Evolutionary conservation across 2,888 invertebrate genomes (phyloP), one percentile per base, ranked within the genome.

Genomic region (Platynereis dumerilii): DNA sequence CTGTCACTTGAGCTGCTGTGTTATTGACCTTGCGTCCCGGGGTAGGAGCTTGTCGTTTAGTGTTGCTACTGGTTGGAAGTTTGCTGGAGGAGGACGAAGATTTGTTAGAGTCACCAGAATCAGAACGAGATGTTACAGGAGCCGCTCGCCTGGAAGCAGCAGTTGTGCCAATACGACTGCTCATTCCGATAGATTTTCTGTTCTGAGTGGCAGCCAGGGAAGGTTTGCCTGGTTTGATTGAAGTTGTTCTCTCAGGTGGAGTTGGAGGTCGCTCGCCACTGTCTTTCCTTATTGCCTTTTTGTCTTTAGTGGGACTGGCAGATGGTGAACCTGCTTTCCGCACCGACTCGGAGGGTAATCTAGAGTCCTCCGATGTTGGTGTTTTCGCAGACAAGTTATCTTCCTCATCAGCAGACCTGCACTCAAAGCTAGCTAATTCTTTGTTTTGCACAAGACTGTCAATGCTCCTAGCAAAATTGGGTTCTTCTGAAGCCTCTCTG

Each of bases 401-500:
- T 5, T 63, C 66, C 5, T 53, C 61, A 60, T 66, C 59, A 24
- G 53, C 62, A 5, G 60, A 42, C 15, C 48, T 44, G 10, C 15
- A 10, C 15, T 66, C 68, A 28, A 27, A 58, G 28, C 42, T 39
- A 2, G 63, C 54, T 12, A 69, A 34, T 27, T 69, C 68, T 2
- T 48, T 59, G 20, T 55, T 64, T 15, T 65, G 42, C 1, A 71
- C 66, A 10, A 71, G 56, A 53, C 71, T 71, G 52, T 71, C 71
- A 56, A 71, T 63, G 58, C 71, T 71, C 2, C 66, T 28, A 28
- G 71, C 68, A 54, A 71, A 70, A n/a, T 54, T 54, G 10, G 48
- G 52, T 26, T 64, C 64, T 42, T 64, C 64, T 52, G 58, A 48
- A 5, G 58, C 64, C 24, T 64, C 58, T 24, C 48, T 34, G 10